Conservation (phyloP, 2,113 vertebrate genomes). For the Ibidorhyncha struthersii region DNA sequence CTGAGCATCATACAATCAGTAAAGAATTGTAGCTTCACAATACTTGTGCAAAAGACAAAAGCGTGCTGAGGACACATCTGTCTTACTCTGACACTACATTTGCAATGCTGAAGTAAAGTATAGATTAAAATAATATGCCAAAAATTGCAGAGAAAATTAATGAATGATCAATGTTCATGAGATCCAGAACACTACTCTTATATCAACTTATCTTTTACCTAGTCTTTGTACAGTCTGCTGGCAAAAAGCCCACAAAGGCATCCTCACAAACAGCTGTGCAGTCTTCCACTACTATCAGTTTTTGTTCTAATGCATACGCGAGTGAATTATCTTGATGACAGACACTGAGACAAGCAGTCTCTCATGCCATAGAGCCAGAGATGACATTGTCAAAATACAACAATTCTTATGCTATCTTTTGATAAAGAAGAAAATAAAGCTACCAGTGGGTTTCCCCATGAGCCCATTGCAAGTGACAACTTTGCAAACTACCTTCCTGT, state of each 20-base stretch:
- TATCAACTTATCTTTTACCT: neutral
- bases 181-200: neutral
- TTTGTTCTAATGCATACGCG: neutral
- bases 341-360: neutral
- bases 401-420: neutral
- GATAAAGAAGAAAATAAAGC: neutral
- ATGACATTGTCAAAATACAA: neutral
- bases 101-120: neutral
- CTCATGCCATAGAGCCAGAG: neutral
- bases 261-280: neutral
- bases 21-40: neutral
- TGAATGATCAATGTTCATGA: neutral
- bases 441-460: neutral
- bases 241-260: neutral
- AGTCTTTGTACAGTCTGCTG: neutral
- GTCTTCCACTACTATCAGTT: neutral
- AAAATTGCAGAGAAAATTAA: neutral
- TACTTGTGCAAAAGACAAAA: neutral
- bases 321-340: neutral
- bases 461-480: neutral
- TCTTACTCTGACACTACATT: neutral
- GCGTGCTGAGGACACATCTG: neutral
- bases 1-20: neutral
- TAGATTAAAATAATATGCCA: neutral
- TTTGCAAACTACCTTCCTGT: neutral